Percentiles rank a stretch among this genome's conserved stretches.
These are phyloP conservation scores for Hyperoplus lanceolatus DNA, from an alignment of 2,797 vertebrate genomes.

Conservation along the genomic window DNA sequence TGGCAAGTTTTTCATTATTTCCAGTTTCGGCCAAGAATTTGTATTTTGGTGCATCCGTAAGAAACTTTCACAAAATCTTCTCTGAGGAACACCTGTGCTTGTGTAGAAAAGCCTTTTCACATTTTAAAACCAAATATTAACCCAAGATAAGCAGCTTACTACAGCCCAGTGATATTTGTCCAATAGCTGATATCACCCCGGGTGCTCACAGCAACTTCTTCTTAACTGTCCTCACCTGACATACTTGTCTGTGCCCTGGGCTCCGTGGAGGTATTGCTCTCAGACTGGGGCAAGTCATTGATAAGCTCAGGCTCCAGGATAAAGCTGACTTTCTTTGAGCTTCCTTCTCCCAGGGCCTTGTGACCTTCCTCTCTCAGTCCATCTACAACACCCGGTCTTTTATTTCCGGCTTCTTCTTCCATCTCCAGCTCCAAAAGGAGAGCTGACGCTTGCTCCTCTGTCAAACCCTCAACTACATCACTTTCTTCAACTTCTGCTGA, in stretches of 20 bases:
- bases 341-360: slow-evolving; percentile 24
- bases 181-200: slow-evolving; percentile 7
- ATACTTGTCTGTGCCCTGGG: slow-evolving; percentile 42
- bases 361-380: neutral
- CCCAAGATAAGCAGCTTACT: neutral
- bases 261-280: slow-evolving; percentile 43
- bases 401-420: neutral
- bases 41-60: too few species aligned
- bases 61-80: neutral
- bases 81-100: neutral
- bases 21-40: too few species aligned
- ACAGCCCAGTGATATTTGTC: neutral
- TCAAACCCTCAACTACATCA: neutral
- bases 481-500: neutral
- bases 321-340: slow-evolving; percentile 75
- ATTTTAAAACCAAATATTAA: neutral
- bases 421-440: neutral
- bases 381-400: neutral
- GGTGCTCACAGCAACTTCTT: slow-evolving; percentile 13
- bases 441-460: neutral
- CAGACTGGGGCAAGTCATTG: slow-evolving; percentile 33
- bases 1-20: too few species aligned
- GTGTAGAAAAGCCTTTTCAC: neutral
- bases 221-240: slow-evolving; percentile 68
- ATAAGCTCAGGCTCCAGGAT: slow-evolving; percentile 73